Evolutionary conservation across 2,888 invertebrate species (phyloP), one percentile per base, ranked within the genome.

Genomic region (Dryomyza anilis): DNA sequence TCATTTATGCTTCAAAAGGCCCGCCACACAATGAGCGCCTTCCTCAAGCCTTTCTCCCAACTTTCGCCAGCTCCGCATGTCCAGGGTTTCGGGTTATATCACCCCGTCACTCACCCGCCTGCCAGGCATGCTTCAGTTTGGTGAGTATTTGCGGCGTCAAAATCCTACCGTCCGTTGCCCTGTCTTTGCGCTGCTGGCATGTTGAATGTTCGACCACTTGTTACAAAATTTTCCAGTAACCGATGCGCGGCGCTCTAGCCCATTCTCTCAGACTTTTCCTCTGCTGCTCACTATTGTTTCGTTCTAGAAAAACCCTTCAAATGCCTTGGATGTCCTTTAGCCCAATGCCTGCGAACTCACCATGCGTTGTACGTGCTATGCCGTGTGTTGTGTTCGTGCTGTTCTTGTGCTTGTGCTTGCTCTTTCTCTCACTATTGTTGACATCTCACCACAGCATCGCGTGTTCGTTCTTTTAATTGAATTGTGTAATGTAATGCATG

Each of bases 191-290:
- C n/a, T n/a, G n/a, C 14, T 43, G 23, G 61, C 33, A 19, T 52
- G 52, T 36, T 50, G 52, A 61, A 36, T 52, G 43, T 43, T 61
- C 76, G 78, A 76, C 76, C 76, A 76, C 76, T 76, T 76, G 76
- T 76, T 76, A 77, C 78, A 46, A 55, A 50, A 48, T 48, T 55
- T 1, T 30, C n/a, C n/a, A n/a, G n/a, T n/a, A n/a, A n/a, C n/a
- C n/a, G n/a, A n/a, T n/a, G n/a, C n/a, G n/a, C n/a, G n/a, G n/a
- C n/a, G n/a, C n/a, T n/a, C n/a, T n/a, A n/a, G n/a, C n/a, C n/a
- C n/a, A n/a, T n/a, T n/a, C n/a, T n/a, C n/a, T n/a, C n/a, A n/a
- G n/a, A n/a, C n/a, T n/a, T n/a, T n/a, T n/a, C n/a, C n/a, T n/a
- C n/a, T 30, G 25, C 12, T 27, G 14, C 16, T 53, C 14, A 21